Conservation (phyloP, 2,888 invertebrate species). For the Pelosia muscerda region DNA sequence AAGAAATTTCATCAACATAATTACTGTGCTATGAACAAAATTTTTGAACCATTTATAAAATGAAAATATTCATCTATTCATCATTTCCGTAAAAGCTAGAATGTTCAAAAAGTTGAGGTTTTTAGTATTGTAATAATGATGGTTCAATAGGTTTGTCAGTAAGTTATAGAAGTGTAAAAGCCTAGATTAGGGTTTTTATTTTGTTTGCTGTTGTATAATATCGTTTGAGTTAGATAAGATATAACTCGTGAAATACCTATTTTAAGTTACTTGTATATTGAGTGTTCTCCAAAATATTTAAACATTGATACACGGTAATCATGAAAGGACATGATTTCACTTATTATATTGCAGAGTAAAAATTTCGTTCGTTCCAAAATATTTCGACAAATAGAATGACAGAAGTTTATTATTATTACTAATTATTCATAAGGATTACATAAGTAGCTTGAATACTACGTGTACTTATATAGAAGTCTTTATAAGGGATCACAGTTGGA, state of each 20-base stretch:
- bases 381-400: conserved; percentile 33
- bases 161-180: not conserved
- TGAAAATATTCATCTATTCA: conserved; percentile 7
- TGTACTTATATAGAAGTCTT: conserved; percentile 85
- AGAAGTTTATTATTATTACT: conserved; percentile 47
- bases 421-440: conserved; percentile 60
- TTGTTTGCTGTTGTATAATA: not conserved
- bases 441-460: conserved; percentile 56
- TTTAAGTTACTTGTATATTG: too few species aligned
- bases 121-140: not conserved
- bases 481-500: conserved; percentile 87
- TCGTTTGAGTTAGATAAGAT: not conserved
- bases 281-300: not conserved
- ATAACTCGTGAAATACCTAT: not conserved
- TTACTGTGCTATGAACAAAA: conserved; percentile 24
- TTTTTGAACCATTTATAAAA: conserved; percentile 15
- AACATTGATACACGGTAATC: not conserved
- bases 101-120: not conserved
- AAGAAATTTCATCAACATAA: conserved; percentile 33
- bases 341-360: not conserved
- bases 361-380: conserved; percentile 25
- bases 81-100: not conserved
- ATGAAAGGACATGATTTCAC: not conserved
- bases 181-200: not conserved
- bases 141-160: not conserved